phyloP scores from a whole-genome alignment of 2,113 vertebrate species.

The Struthidea cinerea region DNA sequence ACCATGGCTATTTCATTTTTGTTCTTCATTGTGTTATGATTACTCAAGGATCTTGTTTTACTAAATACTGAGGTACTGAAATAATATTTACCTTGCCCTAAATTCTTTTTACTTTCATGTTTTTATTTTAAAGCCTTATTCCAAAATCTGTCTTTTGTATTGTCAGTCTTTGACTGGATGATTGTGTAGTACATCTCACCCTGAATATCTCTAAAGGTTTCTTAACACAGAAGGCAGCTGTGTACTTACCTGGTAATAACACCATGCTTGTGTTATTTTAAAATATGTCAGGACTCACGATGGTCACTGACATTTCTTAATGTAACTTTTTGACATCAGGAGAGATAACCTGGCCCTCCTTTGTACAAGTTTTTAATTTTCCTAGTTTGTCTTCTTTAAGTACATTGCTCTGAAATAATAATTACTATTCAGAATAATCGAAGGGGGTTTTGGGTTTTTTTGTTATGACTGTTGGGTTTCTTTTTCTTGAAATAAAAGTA shows the following conservation, averaged over 20 bases:
- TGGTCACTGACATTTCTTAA: neutral
- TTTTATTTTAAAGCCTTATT: constrained; percentile 24
- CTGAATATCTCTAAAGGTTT: constrained; percentile 16
- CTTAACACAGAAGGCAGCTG: constrained; percentile 22
- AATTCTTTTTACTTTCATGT: neutral
- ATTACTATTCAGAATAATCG: neutral
- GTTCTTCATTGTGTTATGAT: neutral
- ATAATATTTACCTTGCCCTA: neutral
- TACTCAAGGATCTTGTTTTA: neutral
- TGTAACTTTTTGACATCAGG: neutral
- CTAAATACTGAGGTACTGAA: constrained; percentile 15
- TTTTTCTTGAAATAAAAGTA: neutral
- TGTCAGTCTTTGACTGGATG: constrained; percentile 30
- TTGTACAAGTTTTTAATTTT: neutral
- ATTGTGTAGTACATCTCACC: neutral
- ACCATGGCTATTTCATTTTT: neutral
- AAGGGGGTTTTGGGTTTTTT: neutral
- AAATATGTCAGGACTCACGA: neutral
- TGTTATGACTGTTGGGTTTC: neutral
- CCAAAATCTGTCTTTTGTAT: neutral
- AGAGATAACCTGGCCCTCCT: neutral
- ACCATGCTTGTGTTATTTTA: neutral
- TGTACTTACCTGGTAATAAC: constrained; percentile 14
- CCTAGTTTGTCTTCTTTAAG: neutral
- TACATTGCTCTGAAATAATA: neutral